Base-by-base conservation (phyloP, 2,888 invertebrate species). In the Eupithecia centaureata region DNA sequence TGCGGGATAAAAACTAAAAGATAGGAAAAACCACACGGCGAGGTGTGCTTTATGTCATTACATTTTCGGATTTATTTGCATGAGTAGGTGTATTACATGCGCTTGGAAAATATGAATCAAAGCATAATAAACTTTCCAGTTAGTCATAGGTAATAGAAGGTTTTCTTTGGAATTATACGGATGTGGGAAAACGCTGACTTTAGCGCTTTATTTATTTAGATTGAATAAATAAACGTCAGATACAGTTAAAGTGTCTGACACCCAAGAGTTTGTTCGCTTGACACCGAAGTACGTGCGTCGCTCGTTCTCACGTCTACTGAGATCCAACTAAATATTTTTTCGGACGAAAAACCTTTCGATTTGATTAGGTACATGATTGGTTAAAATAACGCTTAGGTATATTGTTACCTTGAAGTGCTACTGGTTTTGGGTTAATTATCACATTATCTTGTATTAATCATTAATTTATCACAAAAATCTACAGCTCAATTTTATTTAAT, bases 241-340 rank as follows among this genome's bases (percentile, higher is more conserved):
- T 74, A 77, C 75, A 75, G 77, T 76, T 77, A 77, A 73, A 70
- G 71, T 69, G 68, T 72, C 73, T 70, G 68, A 59, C 68, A 58
- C 58, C 68, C 65, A 62, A 65, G 65, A 61, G 65, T 62, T 68
- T 59, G 65, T 65, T 59, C 65, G 68, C 65, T 62, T 65, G 62
- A 52, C 64, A 66, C 62, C 57, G 56, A 54, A 56, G 73, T 72
- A 75, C 73, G 74, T 73, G 74, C 70, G 66, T 63, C 63, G 65
- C 59, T 57, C 57, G 51, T 63, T 69, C 73, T 73, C 76, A 73
- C 77, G 72, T 61, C 57, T 38, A 65, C 18, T 47, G 56, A 64
- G 58, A 60, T 51, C 67, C 58, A 56, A 56, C 27, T 54, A 69
- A 59, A 63, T 61, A 59, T 52, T 42, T 67, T 70, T 70, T 68